phyloP scores from a whole-genome alignment of 1,140 invertebrate genomes.

The Triops cancriformis region DNA sequence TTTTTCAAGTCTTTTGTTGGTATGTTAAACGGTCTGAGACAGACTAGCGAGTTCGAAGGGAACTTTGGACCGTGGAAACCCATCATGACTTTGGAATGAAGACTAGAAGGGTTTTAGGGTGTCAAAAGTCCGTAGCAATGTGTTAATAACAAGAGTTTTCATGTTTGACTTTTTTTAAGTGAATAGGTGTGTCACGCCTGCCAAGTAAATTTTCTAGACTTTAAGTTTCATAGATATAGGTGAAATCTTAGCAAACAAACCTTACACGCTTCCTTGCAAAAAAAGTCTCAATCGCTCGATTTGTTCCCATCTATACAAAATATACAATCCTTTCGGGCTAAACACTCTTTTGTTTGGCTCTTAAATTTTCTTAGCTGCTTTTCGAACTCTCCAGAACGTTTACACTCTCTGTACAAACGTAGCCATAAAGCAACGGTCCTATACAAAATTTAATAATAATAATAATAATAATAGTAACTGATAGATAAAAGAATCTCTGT shows the following conservation, averaged over 20 bases:
- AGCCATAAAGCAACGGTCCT: not conserved
- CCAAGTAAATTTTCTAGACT: not conserved
- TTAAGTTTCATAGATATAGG: not conserved
- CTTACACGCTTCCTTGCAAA: not conserved
- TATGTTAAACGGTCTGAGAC: not conserved
- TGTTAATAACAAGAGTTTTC: not conserved
- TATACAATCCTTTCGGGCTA: not conserved
- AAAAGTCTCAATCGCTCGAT: not conserved
- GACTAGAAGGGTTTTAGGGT: not conserved
- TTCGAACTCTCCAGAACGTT: not conserved
- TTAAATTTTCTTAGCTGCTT: not conserved
- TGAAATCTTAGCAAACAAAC: not conserved
- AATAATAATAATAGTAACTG: not conserved
- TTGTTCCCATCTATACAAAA: not conserved
- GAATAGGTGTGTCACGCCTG: not conserved
- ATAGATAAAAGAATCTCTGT: not conserved
- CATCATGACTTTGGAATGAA: slow-evolving; percentile 6
- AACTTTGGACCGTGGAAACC: slow-evolving; percentile 9
- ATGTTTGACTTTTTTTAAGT: not conserved
- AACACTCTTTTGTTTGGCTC: not conserved
- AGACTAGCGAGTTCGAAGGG: not conserved
- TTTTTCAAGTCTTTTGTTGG: no score
- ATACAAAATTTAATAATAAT: not conserved
- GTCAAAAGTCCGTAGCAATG: not conserved
- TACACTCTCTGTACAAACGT: not conserved